phyloP scores from a whole-genome alignment of 2,797 vertebrate species.

The Chloroceryle inda region DNA sequence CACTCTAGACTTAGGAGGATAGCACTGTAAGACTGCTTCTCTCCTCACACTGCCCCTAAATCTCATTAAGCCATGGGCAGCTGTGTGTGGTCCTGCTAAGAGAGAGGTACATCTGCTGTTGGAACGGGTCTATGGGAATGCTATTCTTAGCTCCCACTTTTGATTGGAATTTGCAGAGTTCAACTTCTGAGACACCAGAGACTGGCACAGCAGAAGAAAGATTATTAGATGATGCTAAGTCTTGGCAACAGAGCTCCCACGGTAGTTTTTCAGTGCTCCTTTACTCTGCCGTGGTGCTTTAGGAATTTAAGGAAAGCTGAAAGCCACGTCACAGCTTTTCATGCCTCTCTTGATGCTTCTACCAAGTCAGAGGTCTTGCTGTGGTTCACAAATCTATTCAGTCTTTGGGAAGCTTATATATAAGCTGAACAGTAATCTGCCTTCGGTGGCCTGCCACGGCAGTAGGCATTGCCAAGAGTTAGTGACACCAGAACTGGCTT shows the following conservation, averaged over 20 bases:
- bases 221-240: not conserved
- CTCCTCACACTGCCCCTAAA: not conserved
- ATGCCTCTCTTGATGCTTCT: not conserved
- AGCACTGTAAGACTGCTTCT: not conserved
- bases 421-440: not conserved
- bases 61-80: not conserved
- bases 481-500: not conserved
- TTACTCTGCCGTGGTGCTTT: not conserved
- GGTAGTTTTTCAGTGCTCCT: not conserved
- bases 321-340: not conserved
- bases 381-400: not conserved
- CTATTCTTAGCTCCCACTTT: not conserved
- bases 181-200: not conserved
- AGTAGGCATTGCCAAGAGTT: not conserved
- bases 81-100: not conserved
- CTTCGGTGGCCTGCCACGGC: not conserved
- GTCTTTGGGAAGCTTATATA: not conserved
- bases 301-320: conserved; percentile 20
- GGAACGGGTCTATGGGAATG: not conserved
- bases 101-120: not conserved
- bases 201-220: not conserved
- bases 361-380: not conserved
- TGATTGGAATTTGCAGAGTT: not conserved
- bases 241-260: not conserved
- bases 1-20: not conserved